Percentiles rank a stretch among this genome's conserved stretches.
Evolutionary conservation across 2,113 vertebrate genomes (phyloP).

Genomic region (Tor tambroides): DNA sequence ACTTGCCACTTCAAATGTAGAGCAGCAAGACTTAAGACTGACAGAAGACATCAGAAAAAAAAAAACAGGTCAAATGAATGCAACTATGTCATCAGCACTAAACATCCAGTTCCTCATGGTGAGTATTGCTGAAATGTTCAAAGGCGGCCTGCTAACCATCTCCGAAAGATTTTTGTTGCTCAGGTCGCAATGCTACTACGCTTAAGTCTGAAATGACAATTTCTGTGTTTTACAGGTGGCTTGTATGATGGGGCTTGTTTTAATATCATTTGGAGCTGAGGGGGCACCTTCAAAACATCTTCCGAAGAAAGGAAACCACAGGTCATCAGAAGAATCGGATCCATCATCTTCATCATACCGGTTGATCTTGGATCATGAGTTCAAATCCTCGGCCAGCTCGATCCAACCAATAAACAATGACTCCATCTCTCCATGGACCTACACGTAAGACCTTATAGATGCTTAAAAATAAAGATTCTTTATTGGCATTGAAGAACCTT

Average conservation of each 20-base stretch:
- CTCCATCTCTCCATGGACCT: slow-evolving; percentile 77
- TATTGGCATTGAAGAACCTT: background rate
- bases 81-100: slow-evolving; percentile 28
- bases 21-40: background rate
- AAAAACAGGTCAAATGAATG: background rate
- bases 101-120: slow-evolving; percentile 35
- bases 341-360: slow-evolving; percentile 49
- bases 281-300: background rate
- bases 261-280: slow-evolving; percentile 32
- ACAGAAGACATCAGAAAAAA: background rate
- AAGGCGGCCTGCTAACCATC: background rate
- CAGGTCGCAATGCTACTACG: background rate
- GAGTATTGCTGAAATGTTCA: slow-evolving; percentile 21
- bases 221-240: slow-evolving; percentile 31
- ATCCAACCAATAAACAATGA: slow-evolving; percentile 59
- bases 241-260: slow-evolving; percentile 44
- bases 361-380: slow-evolving; percentile 62
- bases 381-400: background rate
- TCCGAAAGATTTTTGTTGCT: background rate
- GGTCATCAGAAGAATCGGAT: background rate
- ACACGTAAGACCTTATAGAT: slow-evolving; percentile 66
- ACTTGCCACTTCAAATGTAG: slow-evolving; percentile 7
- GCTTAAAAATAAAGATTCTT: background rate
- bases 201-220: background rate
- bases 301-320: background rate